Percentiles rank a stretch among this genome's conserved stretches.
Conservation (phyloP, 2,888 invertebrate species). For the Schizaphis graminum region DNA sequence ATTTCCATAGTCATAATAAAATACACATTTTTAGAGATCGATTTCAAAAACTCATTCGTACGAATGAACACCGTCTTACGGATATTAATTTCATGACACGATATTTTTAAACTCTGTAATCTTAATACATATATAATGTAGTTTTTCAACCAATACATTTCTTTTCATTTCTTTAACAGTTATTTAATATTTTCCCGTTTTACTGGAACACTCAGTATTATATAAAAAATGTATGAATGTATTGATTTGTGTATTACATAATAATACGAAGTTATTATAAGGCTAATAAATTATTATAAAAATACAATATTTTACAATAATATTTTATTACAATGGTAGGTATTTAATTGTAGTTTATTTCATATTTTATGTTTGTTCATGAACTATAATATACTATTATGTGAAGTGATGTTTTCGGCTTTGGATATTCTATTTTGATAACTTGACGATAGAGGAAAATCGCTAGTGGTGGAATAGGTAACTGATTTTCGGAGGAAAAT, state of each 20-base stretch:
- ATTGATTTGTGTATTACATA: not conserved
- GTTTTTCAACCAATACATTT: not conserved
- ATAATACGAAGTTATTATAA: not conserved
- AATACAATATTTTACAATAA: not conserved
- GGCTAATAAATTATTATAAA: not conserved
- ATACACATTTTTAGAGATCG: no score
- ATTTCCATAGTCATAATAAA: no score
- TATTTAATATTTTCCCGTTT: not conserved
- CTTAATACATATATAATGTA: no score
- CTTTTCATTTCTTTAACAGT: not conserved
- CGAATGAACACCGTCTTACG: not conserved
- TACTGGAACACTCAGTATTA: not conserved
- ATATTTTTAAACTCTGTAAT: not conserved
- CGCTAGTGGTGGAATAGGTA: not conserved
- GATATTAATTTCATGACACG: not conserved
- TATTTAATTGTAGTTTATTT: not conserved
- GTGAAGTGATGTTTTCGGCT: not conserved
- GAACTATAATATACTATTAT: not conserved
- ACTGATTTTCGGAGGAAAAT: not conserved
- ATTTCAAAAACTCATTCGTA: not conserved
- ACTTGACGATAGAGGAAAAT: not conserved
- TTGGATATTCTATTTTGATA: not conserved
- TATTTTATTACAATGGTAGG: not conserved
- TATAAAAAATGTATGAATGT: not conserved
- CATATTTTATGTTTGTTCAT: no score